Conservation (phyloP, 2,797 vertebrate species). For the Fringilla coelebs region DNA sequence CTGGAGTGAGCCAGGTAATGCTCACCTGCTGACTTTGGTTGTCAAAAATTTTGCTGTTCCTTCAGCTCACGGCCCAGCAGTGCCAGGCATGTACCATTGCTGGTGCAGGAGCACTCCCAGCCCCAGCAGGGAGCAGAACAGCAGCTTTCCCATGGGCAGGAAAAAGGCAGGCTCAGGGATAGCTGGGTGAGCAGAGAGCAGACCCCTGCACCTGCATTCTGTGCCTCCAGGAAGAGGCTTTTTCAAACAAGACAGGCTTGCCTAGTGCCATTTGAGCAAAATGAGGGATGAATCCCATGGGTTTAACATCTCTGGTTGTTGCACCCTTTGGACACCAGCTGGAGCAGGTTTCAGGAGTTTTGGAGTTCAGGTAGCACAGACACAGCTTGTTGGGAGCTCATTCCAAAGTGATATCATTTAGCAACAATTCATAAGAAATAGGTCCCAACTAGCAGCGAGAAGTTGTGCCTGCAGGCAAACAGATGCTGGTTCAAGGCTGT, state of each 20-base stretch:
- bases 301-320: neutral
- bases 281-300: neutral
- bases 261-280: neutral
- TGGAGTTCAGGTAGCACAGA: neutral
- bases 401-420: slow-evolving; percentile 53
- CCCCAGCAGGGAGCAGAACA: neutral
- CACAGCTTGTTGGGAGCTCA: neutral
- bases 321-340: rapidly evolving
- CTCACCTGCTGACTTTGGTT: neutral
- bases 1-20: neutral
- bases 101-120: neutral
- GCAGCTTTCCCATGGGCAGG: neutral
- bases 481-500: slow-evolving; percentile 46
- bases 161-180: neutral
- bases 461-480: slow-evolving; percentile 59
- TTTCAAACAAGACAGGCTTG: neutral
- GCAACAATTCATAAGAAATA: slow-evolving; percentile 48
- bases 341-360: neutral
- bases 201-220: neutral
- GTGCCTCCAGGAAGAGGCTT: neutral
- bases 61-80: neutral
- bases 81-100: neutral
- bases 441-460: slow-evolving; percentile 22
- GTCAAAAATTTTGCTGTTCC: neutral
- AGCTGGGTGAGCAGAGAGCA: rapidly evolving